A percentile compares a stretch with the other conserved stretches of the same genome.
phyloP scores from a whole-genome alignment of 2,797 vertebrate genomes.

The Nannoperca australis region DNA sequence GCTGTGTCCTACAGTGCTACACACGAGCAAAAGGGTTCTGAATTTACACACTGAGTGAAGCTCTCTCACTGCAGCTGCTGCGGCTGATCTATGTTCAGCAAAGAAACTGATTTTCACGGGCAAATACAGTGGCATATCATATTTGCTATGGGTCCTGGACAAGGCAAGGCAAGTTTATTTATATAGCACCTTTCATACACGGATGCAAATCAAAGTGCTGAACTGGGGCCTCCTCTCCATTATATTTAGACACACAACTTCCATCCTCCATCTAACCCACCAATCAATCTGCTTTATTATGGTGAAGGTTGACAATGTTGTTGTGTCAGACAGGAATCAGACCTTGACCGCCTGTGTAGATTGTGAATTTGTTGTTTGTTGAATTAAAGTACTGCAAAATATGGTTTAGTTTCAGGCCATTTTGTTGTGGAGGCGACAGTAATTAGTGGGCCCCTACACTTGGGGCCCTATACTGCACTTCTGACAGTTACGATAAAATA shows the following conservation, averaged over 20 bases:
- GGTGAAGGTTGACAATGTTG: slow-evolving; percentile 36
- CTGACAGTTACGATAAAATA: not conserved
- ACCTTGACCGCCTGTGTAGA: slow-evolving; percentile 50
- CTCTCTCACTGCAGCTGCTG: slow-evolving; percentile 44
- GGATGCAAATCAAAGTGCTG: too few relatives aligned
- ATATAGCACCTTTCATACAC: too few relatives aligned
- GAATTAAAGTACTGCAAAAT: slow-evolving; percentile 37
- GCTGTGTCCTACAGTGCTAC: not conserved
- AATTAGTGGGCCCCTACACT: slow-evolving; percentile 39
- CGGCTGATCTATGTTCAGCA: slow-evolving; percentile 39
- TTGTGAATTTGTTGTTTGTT: slow-evolving; percentile 28
- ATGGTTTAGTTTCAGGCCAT: slow-evolving; percentile 14
- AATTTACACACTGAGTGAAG: slow-evolving; percentile 9
- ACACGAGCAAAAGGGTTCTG: slow-evolving; percentile 1
- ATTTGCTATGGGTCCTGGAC: slow-evolving; percentile 39
- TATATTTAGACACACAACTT: slow-evolving; percentile 42
- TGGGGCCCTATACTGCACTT: not conserved
- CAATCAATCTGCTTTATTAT: slow-evolving; percentile 43
- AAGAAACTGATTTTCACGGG: slow-evolving; percentile 47
- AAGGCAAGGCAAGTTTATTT: too few relatives aligned
- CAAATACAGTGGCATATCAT: slow-evolving; percentile 36
- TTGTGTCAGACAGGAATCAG: slow-evolving; percentile 53
- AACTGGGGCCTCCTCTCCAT: slow-evolving; percentile 33
- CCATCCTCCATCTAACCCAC: slow-evolving; percentile 40
- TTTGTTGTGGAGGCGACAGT: slow-evolving; percentile 44